Percentiles rank a stretch among this genome's conserved stretches.
phyloP scores from a whole-genome alignment of 2,113 vertebrate genomes.

The Muntiacus reevesi region DNA sequence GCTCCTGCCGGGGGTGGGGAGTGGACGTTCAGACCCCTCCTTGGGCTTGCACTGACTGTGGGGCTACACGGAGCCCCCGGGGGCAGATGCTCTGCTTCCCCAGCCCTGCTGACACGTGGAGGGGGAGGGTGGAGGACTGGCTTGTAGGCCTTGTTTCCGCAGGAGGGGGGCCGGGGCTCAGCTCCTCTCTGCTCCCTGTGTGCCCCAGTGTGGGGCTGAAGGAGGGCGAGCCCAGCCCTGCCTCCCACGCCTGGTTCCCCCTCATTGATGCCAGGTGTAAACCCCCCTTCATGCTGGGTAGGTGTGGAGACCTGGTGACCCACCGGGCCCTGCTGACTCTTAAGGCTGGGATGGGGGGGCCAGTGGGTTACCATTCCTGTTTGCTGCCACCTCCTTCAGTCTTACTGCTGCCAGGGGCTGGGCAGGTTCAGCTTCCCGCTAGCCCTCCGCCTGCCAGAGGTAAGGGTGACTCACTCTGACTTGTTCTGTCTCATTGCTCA shows the following conservation, averaged over 20 bases:
- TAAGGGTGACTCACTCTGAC: not conserved
- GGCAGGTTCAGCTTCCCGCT: not conserved
- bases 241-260: not conserved
- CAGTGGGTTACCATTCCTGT: too few species aligned
- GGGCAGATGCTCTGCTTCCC: not conserved
- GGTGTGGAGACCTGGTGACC: not conserved
- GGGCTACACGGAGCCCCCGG: not conserved
- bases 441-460: not conserved
- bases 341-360: too few species aligned
- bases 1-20: not conserved
- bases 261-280: not conserved
- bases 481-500: not conserved
- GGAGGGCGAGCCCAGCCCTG: accelerated
- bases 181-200: not conserved
- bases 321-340: not conserved
- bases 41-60: accelerated
- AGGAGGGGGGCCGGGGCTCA: not conserved
- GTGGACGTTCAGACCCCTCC: not conserved
- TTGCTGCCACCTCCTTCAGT: not conserved
- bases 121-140: not conserved
- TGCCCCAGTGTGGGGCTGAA: not conserved
- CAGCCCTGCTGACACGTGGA: not conserved
- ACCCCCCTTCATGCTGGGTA: not conserved
- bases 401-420: not conserved
- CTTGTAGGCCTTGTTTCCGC: not conserved